These are phyloP conservation scores for Squalus acanthias DNA, from an alignment of 2,797 vertebrate genomes.

Conservation along the genomic window DNA sequence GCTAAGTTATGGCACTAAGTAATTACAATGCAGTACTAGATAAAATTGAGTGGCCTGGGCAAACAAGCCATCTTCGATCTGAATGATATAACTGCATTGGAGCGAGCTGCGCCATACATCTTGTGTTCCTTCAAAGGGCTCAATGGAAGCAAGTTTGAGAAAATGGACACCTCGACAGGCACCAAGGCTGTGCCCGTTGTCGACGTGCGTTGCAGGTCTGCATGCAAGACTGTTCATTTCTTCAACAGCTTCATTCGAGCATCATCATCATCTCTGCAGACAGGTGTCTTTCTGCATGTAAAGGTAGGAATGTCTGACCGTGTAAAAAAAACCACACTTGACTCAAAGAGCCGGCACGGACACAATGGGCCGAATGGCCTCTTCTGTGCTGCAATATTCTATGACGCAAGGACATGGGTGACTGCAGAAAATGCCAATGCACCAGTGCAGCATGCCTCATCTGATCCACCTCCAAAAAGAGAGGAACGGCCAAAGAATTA, in stretches of 20 bases:
- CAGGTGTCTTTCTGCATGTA: not conserved
- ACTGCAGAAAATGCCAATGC: not conserved
- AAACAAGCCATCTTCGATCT: not conserved
- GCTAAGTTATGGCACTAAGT: not conserved
- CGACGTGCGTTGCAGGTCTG: not conserved
- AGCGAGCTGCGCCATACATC: not conserved
- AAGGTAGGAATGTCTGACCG: not conserved
- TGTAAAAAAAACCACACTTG: not conserved
- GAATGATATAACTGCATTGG: not conserved
- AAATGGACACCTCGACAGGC: not conserved
- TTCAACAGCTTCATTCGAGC: not conserved
- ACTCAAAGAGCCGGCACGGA: not conserved
- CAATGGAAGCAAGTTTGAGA: not conserved
- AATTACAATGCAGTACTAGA: not conserved
- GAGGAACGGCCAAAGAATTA: not conserved
- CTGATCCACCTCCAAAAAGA: not conserved
- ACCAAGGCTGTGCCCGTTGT: not conserved
- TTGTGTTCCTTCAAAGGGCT: not conserved
- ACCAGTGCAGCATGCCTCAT: not conserved
- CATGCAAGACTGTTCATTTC: not conserved
- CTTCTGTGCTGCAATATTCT: not conserved
- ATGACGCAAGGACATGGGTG: not conserved
- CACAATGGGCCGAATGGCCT: not conserved
- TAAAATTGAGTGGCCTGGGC: not conserved
- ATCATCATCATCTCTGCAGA: not conserved